A percentile compares a stretch with the other conserved stretches of the same genome.
Evolutionary conservation across 1,140 invertebrate genomes (phyloP).

Genomic region (Drosophila kurseongensis): DNA sequence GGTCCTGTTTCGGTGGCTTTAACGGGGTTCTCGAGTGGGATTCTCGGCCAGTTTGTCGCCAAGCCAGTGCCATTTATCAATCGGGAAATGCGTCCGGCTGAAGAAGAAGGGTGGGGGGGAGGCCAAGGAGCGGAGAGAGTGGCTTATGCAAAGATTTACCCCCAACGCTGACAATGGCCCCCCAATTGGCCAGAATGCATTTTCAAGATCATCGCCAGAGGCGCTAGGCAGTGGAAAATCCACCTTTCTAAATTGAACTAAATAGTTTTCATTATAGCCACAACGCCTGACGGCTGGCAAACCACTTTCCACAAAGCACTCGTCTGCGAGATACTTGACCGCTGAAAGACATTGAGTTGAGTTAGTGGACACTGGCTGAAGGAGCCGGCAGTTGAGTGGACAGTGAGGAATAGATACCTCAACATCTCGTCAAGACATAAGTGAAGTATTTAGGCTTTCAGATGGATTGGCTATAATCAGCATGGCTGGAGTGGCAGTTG

Average conservation of each 20-base stretch:
- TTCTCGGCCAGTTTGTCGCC: constrained; percentile 42
- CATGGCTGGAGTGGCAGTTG: background rate
- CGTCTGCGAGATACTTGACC: constrained; percentile 10
- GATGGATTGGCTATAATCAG: constrained; percentile 7
- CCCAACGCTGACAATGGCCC: constrained; percentile 32
- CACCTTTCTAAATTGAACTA: constrained; percentile 83
- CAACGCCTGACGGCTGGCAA: constrained; percentile 12
- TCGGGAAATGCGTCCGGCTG: background rate
- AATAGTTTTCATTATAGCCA: constrained; percentile 69
- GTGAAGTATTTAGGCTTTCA: constrained; percentile 3
- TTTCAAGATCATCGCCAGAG: constrained; percentile 47
- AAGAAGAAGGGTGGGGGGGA: background rate
- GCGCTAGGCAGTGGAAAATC: constrained; percentile 60
- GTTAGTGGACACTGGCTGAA: background rate
- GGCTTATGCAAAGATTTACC: constrained; percentile 30
- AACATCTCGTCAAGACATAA: constrained; percentile 6
- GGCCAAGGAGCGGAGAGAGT: constrained; percentile 4
- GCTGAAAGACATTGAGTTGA: constrained; percentile 10
- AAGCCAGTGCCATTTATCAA: constrained; percentile 48
- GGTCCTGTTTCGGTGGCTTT: constrained; percentile 29
- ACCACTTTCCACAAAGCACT: constrained; percentile 62
- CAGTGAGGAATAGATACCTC: constrained; percentile 14
- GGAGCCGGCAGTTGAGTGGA: constrained; percentile 3
- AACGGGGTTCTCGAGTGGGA: constrained; percentile 39
- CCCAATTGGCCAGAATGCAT: constrained; percentile 3